phyloP scores from a whole-genome alignment of 2,888 invertebrate genomes.

The Callyntrura sp. region DNA sequence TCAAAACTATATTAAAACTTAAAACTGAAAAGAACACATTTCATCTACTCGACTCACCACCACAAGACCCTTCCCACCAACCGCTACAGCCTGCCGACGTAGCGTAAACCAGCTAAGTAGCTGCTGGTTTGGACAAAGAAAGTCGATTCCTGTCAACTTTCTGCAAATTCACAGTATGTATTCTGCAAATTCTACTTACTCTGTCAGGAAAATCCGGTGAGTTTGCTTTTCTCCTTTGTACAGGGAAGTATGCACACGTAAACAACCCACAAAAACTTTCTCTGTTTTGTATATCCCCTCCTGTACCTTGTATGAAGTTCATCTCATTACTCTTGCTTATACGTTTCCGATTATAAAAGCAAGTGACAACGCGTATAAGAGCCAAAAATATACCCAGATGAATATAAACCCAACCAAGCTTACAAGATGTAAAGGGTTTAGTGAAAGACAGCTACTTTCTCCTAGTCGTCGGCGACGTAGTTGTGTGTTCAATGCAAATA shows the following conservation, averaged over 20 bases:
- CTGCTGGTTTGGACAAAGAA: slow-evolving; percentile 4
- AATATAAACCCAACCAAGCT: background rate
- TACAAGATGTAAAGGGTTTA: background rate
- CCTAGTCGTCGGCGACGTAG: background rate
- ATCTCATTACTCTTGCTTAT: background rate
- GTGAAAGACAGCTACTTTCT: background rate
- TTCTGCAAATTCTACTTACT: slow-evolving; percentile 1
- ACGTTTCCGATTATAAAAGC: background rate
- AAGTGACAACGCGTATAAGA: background rate
- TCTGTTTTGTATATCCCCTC: background rate
- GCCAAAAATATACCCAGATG: background rate
- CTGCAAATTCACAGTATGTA: background rate
- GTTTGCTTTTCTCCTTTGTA: background rate
- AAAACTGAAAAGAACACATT: slow-evolving; percentile 1
- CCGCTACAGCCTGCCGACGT: too few species aligned
- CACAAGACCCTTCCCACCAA: background rate
- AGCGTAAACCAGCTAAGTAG: background rate
- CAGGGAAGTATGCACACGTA: background rate
- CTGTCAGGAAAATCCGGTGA: slow-evolving; percentile 25
- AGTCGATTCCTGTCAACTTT: slow-evolving; percentile 48
- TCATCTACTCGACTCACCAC: slow-evolving; percentile 23
- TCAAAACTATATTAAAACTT: slow-evolving; percentile 13
- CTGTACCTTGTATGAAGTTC: background rate
- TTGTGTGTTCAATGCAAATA: background rate
- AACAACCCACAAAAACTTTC: background rate